A percentile compares a stretch with the other conserved stretches of the same genome.
Conservation (phyloP, 2,113 vertebrate species). For the Stictonetta naevosa region DNA sequence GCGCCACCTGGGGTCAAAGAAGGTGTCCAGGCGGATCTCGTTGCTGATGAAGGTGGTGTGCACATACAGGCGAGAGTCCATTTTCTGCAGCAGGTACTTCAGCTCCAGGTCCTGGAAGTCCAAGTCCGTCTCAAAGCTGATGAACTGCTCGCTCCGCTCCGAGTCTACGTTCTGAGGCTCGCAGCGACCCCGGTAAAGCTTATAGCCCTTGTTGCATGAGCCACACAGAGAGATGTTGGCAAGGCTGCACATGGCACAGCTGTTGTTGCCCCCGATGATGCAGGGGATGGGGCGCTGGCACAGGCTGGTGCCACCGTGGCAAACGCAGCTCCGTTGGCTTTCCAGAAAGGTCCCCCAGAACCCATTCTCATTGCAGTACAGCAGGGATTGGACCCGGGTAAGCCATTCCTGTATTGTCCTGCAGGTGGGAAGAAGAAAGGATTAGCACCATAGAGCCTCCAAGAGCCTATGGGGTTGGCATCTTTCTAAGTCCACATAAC, state of each 20-base stretch:
- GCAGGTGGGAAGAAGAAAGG: conserved; percentile 2
- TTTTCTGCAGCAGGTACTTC: conserved; percentile 98
- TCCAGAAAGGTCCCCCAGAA: conserved; percentile 99
- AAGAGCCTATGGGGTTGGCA: neutral
- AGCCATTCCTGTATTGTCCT: conserved; percentile 99
- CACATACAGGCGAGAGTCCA: conserved; percentile 97
- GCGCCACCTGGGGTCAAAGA: conserved; percentile 97
- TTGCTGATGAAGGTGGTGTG: conserved; percentile 99
- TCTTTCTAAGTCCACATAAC: neutral
- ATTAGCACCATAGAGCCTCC: neutral
- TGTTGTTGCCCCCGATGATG: conserved; percentile 97
- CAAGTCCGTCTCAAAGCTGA: conserved; percentile 98
- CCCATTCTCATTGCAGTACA: conserved; percentile 98
- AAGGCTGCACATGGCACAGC: conserved; percentile 99
- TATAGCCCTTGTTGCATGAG: conserved; percentile 99
- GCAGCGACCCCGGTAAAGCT: conserved; percentile 95
- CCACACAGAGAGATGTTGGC: conserved; percentile 98
- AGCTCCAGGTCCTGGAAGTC: conserved; percentile 99
- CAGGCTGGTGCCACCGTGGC: conserved; percentile 92
- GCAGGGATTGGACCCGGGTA: conserved; percentile 95
- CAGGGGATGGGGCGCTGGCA: conserved; percentile 98
- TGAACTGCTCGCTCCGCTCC: conserved; percentile 98
- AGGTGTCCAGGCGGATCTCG: conserved; percentile 97
- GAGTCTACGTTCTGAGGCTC: conserved; percentile 99
- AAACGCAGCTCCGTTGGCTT: conserved; percentile 95